Evolutionary conservation across 2,888 invertebrate genomes (phyloP).

Genomic region (Diarsia dahlii): DNA sequence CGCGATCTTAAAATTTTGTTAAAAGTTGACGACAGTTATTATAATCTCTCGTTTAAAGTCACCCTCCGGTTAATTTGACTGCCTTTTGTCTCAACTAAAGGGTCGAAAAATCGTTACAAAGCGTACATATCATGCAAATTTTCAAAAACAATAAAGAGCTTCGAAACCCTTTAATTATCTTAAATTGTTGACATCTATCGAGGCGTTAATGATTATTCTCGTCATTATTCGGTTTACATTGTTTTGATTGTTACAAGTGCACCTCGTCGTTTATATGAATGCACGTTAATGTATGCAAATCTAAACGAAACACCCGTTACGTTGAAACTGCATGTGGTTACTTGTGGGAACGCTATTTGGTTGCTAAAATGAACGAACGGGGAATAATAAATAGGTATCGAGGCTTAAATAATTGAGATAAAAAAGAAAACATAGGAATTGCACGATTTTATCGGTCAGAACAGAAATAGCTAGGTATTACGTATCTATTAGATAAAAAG

Average conservation of each 20-base stretch:
- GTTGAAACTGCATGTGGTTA: conserved; percentile 71
- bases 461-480: conserved; percentile 16
- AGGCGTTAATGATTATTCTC: conserved; percentile 79
- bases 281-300: conserved; percentile 79
- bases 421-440: background rate
- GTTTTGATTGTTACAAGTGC: conserved; percentile 84
- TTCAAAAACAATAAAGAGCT: conserved; percentile 71
- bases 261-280: conserved; percentile 62
- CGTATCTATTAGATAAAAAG: conserved; percentile 22
- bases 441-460: conserved; percentile 20
- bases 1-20: background rate
- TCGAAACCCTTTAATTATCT: conserved; percentile 73
- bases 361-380: conserved; percentile 64
- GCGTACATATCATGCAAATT: conserved; percentile 68
- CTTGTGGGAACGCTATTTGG: conserved; percentile 73
- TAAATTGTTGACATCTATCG: conserved; percentile 75
- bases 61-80: conserved; percentile 18
- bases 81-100: conserved; percentile 56
- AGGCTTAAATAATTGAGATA: background rate
- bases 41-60: conserved; percentile 13
- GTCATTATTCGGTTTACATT: conserved; percentile 65
- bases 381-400: conserved; percentile 16
- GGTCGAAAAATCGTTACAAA: conserved; percentile 60
- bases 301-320: conserved; percentile 72
- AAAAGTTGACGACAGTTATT: conserved; percentile 1